Evolutionary conservation across 2,113 vertebrate species (phyloP).

Genomic region (Atrichornis clamosus): DNA sequence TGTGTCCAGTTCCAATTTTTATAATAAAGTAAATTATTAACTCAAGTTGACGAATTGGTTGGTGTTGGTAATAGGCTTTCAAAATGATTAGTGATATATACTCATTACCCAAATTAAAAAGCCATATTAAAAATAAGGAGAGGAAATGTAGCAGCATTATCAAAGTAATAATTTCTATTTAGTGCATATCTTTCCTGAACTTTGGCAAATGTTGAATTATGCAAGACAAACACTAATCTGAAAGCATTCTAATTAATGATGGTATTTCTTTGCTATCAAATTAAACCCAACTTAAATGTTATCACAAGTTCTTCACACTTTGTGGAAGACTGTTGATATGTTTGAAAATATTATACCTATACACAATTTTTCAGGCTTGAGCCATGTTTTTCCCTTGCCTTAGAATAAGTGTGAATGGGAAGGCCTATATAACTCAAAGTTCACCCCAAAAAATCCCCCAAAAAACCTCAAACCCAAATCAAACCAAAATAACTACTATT

Average conservation of each 20-base stretch:
- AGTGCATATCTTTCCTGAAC: constrained; percentile 49
- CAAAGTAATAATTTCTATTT: constrained; percentile 65
- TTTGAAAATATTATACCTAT: neutral
- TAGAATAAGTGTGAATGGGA: neutral
- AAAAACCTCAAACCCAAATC: no score
- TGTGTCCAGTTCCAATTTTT: constrained; percentile 46
- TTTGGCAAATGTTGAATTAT: constrained; percentile 66
- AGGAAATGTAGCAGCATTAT: constrained; percentile 57
- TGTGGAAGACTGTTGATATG: neutral
- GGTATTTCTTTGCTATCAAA: constrained; percentile 46
- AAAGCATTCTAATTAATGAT: constrained; percentile 58
- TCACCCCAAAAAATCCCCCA: neutral
- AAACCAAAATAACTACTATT: neutral
- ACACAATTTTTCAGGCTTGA: neutral
- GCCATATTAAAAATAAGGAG: constrained; percentile 60
- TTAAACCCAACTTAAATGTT: constrained; percentile 29
- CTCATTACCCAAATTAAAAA: constrained; percentile 69
- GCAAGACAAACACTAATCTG: constrained; percentile 53
- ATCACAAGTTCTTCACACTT: neutral
- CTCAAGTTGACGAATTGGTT: constrained; percentile 44
- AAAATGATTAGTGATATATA: constrained; percentile 66
- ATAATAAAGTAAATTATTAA: constrained; percentile 59
- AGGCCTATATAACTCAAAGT: neutral
- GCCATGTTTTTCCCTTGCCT: neutral
- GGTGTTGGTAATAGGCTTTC: constrained; percentile 65